Evolutionary conservation across 2,888 invertebrate species (phyloP), one percentile per base, ranked within the genome.

Genomic region (Bembecia ichneumoniformis): DNA sequence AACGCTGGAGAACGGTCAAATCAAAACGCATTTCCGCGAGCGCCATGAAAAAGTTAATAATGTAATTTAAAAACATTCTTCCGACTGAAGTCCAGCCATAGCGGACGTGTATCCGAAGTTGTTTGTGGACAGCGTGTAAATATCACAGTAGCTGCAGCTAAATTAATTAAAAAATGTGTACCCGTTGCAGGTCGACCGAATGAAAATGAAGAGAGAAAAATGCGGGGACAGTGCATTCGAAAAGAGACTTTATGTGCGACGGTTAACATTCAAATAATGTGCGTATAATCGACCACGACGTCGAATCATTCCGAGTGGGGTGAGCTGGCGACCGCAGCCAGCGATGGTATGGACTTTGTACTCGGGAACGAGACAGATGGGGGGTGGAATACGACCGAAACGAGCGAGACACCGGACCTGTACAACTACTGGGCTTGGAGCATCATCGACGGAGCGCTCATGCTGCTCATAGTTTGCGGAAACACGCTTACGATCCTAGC

Each of bases 401-500:
- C 34, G 46, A 34, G 46, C 15, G 52, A 60, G 67, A 53, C 58
- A 59, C 63, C 68, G 60, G 71, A 77, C 63, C 63, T 82, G 17
- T 84, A 86, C 72, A 82, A 86, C 70, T 82, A 79, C 67, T 87
- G 87, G 87, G 80, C 81, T 53, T 93, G 93, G 93, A 88, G 91
- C 61, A 82, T 90, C 58, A 77, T 92, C 51, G 93, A 94, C 77
- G 88, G 89, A 34, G 67, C 91, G 13, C 82, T 94, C 47, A 90
- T 92, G 74, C 62, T 91, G 51, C 80, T 90, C 52, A 93, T 93
- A 57, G 74, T 94, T 51, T 88, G 89, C 63, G 94, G 94, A 20
- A 95, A 95, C 76, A 88, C 91, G 36, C 87, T 94, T 54, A 94
- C 94, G 47, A 91, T 95, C 60, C 87, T 91, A 55, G 94, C 94